Conservation (phyloP, 2,113 vertebrate species). For the Aythya baeri region DNA sequence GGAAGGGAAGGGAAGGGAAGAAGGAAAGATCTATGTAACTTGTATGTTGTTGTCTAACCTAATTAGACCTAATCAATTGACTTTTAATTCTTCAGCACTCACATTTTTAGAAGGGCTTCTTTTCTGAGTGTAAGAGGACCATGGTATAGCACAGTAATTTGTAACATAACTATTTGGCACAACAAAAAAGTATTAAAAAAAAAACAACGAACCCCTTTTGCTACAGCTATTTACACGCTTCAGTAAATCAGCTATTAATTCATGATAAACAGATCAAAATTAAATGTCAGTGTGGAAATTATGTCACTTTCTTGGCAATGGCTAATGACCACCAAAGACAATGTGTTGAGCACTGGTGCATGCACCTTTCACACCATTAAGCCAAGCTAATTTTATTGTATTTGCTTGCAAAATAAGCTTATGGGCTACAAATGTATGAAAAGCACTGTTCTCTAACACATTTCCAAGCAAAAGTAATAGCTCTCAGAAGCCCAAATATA, state of each 20-base stretch:
- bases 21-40: background rate
- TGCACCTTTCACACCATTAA: background rate
- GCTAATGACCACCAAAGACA: background rate
- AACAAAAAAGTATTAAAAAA: background rate
- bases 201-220: background rate
- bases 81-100: background rate
- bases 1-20: too few relatives aligned
- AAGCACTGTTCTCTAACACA: background rate
- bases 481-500: background rate
- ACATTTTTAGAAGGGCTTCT: background rate
- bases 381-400: background rate
- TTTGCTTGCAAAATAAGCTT: background rate
- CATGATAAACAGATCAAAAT: background rate
- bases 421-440: background rate
- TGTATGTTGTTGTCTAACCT: background rate
- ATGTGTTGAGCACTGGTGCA: background rate
- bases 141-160: background rate
- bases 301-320: background rate
- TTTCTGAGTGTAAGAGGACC: background rate
- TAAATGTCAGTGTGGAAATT: background rate
- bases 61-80: background rate
- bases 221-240: background rate
- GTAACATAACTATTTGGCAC: background rate
- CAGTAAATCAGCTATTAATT: slow-evolving; percentile 26
- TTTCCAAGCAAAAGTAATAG: background rate